Percentiles rank a stretch among this genome's conserved stretches.
Conservation (phyloP, 37 sponge, comb jelly and placozoan genomes). For the Spongilla lacustris region DNA sequence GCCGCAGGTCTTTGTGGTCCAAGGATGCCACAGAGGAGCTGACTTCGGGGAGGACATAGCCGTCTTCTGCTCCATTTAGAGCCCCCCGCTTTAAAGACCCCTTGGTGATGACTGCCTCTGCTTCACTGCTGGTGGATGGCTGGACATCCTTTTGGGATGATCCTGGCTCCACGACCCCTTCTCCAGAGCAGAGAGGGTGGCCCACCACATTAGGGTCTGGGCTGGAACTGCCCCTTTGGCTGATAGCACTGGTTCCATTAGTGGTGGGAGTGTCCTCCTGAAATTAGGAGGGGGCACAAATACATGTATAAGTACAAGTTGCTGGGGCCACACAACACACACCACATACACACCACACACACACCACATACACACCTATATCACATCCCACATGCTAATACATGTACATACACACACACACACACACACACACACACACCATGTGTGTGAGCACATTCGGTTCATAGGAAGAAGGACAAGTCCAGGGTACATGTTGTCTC, state of each 20-base stretch:
- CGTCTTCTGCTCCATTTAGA: constrained; percentile 6
- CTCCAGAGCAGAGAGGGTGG: neutral
- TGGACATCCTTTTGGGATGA: neutral
- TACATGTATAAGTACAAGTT: neutral
- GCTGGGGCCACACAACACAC: neutral
- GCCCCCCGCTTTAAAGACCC: neutral
- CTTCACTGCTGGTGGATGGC: neutral
- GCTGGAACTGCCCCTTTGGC: neutral
- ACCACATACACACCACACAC: neutral
- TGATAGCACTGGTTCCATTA: neutral
- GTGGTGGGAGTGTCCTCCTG: neutral
- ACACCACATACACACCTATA: neutral
- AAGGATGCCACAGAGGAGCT: neutral
- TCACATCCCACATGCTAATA: neutral
- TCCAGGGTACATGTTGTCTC: too few relatives aligned
- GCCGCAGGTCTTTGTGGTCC: constrained; percentile 25
- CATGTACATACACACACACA: neutral
- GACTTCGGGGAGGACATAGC: neutral
- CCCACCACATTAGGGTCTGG: neutral
- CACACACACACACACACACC: neutral
- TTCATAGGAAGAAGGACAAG: too few relatives aligned
- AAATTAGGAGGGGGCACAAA: neutral
- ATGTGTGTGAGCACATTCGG: neutral
- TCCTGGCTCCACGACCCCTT: neutral
- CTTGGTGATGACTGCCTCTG: neutral